Evolutionary conservation across 2,888 invertebrate species (phyloP).

Genomic region (Nemotelus pantherinus): DNA sequence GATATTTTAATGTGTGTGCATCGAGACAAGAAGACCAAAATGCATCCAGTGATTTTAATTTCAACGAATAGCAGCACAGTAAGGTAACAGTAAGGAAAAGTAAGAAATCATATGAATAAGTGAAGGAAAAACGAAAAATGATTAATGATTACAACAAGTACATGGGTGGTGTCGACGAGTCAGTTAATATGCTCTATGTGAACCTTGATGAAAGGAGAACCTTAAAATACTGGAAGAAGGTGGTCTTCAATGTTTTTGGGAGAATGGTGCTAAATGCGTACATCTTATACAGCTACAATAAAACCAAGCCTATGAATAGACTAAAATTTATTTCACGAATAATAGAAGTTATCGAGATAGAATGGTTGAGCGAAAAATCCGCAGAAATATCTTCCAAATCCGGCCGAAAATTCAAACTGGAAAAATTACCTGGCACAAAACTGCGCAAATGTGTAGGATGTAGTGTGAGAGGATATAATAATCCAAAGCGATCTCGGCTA

Average conservation of each 20-base stretch:
- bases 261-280: conserved; percentile 54
- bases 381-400: not conserved
- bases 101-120: not conserved
- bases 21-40: conserved; percentile 8
- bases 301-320: conserved; percentile 1
- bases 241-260: conserved; percentile 53
- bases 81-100: not conserved
- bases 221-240: conserved; percentile 55
- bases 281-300: conserved; percentile 47
- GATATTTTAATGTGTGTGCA: conserved; percentile 18
- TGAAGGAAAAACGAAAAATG: conserved; percentile 2
- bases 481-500: not conserved
- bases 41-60: not conserved
- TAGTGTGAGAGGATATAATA: not conserved
- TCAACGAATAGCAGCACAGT: not conserved
- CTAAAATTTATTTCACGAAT: not conserved
- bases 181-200: conserved; percentile 54
- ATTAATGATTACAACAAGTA: conserved; percentile 52
- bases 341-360: not conserved
- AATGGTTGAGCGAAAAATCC: not conserved
- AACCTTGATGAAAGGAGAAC: conserved; percentile 54
- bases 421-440: not conserved
- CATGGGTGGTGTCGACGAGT: conserved; percentile 54
- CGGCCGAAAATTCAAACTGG: not conserved
- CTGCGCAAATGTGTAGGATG: not conserved